phyloP scores from a whole-genome alignment of 2,797 vertebrate genomes.

The Perodicticus potto region DNA sequence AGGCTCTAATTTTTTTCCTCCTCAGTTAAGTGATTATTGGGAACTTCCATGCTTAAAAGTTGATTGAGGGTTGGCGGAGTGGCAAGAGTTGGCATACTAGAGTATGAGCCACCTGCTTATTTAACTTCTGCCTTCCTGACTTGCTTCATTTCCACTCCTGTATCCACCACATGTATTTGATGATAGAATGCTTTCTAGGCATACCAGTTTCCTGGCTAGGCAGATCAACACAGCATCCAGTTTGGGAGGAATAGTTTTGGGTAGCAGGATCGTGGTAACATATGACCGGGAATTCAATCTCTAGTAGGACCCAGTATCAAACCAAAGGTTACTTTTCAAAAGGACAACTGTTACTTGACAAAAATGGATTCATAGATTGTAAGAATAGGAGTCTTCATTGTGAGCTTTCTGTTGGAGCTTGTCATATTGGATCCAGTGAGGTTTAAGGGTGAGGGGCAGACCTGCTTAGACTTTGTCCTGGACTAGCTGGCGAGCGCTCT shows the following conservation, averaged over 20 bases:
- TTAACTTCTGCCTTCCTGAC: not conserved
- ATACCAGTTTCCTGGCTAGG: not conserved
- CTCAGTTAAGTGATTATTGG: not conserved
- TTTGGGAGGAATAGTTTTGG: not conserved
- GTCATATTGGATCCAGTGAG: not conserved
- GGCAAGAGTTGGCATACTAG: not conserved
- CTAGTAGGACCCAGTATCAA: not conserved
- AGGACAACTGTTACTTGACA: not conserved
- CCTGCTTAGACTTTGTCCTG: not conserved
- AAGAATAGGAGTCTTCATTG: not conserved
- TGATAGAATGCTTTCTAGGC: not conserved
- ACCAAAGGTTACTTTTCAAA: constrained; percentile 27
- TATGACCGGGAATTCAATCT: not conserved
- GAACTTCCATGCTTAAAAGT: not conserved
- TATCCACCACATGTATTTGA: not conserved
- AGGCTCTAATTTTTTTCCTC: not conserved
- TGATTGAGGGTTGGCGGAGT: not conserved
- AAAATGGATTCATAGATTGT: not conserved
- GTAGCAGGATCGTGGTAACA: not conserved
- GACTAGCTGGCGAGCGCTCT: not conserved
- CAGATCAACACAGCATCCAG: not conserved
- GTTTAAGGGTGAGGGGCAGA: not conserved
- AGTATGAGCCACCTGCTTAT: not conserved
- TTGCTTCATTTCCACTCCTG: not conserved
- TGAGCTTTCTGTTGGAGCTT: not conserved